phyloP scores from a whole-genome alignment of 2,888 invertebrate species.

The Epinotia brunnichana region DNA sequence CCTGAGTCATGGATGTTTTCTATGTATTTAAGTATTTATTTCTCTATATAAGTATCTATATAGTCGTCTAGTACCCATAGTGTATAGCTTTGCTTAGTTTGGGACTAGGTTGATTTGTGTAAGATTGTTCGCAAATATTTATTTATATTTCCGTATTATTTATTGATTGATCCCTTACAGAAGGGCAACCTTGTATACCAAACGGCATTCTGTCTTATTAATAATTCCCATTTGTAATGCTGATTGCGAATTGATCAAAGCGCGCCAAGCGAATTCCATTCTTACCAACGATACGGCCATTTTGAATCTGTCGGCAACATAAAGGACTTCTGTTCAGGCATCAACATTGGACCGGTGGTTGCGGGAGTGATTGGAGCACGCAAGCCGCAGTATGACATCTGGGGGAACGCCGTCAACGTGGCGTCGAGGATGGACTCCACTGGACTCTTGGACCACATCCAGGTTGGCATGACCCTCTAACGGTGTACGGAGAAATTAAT shows the following conservation, averaged over 20 bases:
- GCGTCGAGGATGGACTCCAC: conserved; percentile 98
- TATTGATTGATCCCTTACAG: neutral
- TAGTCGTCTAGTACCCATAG: too few species aligned
- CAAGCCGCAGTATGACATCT: conserved; percentile 97
- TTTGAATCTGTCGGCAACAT: conserved; percentile 22
- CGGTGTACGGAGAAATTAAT: neutral
- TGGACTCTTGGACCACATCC: conserved; percentile 93
- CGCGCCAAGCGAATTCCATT: neutral
- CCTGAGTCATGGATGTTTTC: too few species aligned
- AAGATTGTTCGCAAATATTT: too few species aligned
- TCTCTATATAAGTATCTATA: too few species aligned
- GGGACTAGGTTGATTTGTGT: too few species aligned
- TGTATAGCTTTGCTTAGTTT: too few species aligned
- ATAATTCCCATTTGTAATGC: neutral
- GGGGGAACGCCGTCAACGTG: conserved; percentile 98
- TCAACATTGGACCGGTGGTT: conserved; percentile 97
- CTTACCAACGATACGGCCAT: neutral
- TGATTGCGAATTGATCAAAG: conserved; percentile 7
- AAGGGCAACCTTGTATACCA: neutral
- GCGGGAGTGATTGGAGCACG: conserved; percentile 97
- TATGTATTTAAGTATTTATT: too few species aligned
- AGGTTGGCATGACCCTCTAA: conserved; percentile 82
- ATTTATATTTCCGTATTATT: too few species aligned
- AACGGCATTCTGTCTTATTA: neutral
- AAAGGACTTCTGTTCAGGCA: conserved; percentile 82